Base-by-base conservation (phyloP, 2,113 vertebrate species). In the Butorides virescens region DNA sequence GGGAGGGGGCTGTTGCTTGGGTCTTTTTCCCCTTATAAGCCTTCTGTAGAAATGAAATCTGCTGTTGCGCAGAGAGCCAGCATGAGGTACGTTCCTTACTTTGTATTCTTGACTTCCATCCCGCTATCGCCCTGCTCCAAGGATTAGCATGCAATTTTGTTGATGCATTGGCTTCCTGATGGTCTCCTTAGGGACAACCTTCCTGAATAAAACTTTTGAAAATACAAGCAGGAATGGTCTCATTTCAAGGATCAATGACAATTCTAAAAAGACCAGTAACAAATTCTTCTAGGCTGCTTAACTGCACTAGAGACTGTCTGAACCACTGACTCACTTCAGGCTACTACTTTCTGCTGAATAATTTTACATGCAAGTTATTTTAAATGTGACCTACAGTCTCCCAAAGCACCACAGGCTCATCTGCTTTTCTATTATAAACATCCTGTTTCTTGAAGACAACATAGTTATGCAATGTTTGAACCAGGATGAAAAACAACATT, bases 291-390 rank as follows among this genome's bases (percentile, higher is more conserved):
- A 18, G 18, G 26, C n/a, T 71, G 49, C 27, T 91, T 47, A 78
- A 52, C 29, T 81, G 32, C 37, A 34, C 26, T 34, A 32, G 19
- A 73, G 29, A 59, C 2, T n/a, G 67, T 84, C 83, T 92, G 66
- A 89, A 78, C 34, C 73, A 90, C 16, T n/a, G 46, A 32, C 39
- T 95, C 66, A 88, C 94, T 95, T 59, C 58, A 91, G n/a, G 86
- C 70, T 76, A 76, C 74, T 46, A 36, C 19, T 76, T 91, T 91
- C 90, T 91, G 66, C 67, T 92, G 91, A 95, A 95, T 92, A 95
- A 91, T 92, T 95, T 94, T 85, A 73, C 46, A 63, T 78, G 30
- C 29, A 82, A 85, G 32, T 79, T 68, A 70, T 58, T 94, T 86
- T 47, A 77, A 88, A 96, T 92, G 58, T 80, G 85, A 95, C 90